phyloP scores from a whole-genome alignment of 2,888 invertebrate species.

The Sphaerophoria taeniata region DNA sequence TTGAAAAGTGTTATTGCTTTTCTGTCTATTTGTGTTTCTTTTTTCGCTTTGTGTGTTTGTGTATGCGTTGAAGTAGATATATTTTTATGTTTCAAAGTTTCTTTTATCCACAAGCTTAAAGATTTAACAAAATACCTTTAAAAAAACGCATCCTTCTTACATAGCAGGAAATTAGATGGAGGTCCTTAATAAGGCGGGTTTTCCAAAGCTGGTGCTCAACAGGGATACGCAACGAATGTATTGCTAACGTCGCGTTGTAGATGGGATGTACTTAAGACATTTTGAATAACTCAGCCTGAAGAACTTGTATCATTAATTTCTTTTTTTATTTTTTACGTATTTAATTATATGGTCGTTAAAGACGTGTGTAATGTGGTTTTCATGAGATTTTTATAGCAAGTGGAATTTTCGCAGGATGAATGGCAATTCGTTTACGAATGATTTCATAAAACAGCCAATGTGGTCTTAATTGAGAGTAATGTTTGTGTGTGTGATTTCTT shows the following conservation, averaged over 20 bases:
- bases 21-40: neutral
- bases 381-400: neutral
- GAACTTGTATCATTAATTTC: slow-evolving; percentile 2
- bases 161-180: slow-evolving; percentile 60
- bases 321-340: slow-evolving; percentile 4
- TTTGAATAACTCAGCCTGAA: slow-evolving; percentile 25
- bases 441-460: too few relatives aligned
- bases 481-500: too few relatives aligned
- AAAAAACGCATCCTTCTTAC: slow-evolving; percentile 56
- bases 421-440: neutral
- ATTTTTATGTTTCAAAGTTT: slow-evolving; percentile 19
- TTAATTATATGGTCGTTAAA: neutral
- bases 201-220: slow-evolving; percentile 16
- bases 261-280: slow-evolving; percentile 7
- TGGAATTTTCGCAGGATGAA: neutral
- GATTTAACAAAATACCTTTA: neutral
- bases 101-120: slow-evolving; percentile 16
- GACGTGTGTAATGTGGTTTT: neutral
- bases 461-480: too few relatives aligned
- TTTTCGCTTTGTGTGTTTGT: too few relatives aligned
- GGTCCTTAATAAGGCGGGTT: slow-evolving; percentile 51
- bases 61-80: neutral
- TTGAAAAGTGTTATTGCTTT: slow-evolving; percentile 49
- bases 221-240: neutral
- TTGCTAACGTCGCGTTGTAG: neutral